Conservation (phyloP, 2,888 invertebrate species). For the Aphodius granarius region DNA sequence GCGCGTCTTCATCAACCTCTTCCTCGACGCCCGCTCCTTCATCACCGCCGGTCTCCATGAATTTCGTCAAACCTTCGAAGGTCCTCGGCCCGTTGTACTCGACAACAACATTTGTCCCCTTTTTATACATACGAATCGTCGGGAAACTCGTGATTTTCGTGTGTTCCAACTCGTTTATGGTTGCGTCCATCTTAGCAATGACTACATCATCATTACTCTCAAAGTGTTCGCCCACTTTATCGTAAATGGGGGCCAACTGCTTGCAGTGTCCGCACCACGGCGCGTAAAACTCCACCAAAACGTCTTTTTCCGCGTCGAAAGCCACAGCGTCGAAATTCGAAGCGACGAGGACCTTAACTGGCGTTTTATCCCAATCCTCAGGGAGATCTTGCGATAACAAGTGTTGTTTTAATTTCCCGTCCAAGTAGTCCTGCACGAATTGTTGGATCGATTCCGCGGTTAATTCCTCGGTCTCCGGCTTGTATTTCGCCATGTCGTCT, state of each 20-base stretch:
- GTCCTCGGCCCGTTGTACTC: conserved; percentile 97
- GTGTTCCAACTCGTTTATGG: conserved; percentile 95
- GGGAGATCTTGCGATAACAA: conserved; percentile 92
- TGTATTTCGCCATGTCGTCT: conserved; percentile 98
- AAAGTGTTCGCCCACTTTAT: conserved; percentile 83
- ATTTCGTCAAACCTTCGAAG: conserved; percentile 88
- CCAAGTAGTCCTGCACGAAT: conserved; percentile 89
- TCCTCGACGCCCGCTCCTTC: conserved; percentile 71
- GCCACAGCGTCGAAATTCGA: conserved; percentile 95
- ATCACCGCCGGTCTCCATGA: conserved; percentile 89
- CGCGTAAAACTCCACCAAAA: conserved; percentile 98
- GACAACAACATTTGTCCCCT: conserved; percentile 84
- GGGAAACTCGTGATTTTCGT: conserved; percentile 95
- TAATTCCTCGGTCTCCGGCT: conserved; percentile 78
- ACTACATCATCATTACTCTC: conserved; percentile 79
- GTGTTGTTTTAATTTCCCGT: conserved; percentile 93
- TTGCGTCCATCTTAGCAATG: conserved; percentile 98
- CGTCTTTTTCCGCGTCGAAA: conserved; percentile 83
- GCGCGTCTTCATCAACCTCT: conserved; percentile 68
- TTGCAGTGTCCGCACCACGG: conserved; percentile 99
- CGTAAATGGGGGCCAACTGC: conserved; percentile 95
- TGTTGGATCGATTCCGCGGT: conserved; percentile 68
- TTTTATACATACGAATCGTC: conserved; percentile 91
- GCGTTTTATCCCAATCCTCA: conserved; percentile 94
- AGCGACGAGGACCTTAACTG: conserved; percentile 92